phyloP scores from a whole-genome alignment of 2,888 invertebrate species.

The Lasioglossum morio region DNA sequence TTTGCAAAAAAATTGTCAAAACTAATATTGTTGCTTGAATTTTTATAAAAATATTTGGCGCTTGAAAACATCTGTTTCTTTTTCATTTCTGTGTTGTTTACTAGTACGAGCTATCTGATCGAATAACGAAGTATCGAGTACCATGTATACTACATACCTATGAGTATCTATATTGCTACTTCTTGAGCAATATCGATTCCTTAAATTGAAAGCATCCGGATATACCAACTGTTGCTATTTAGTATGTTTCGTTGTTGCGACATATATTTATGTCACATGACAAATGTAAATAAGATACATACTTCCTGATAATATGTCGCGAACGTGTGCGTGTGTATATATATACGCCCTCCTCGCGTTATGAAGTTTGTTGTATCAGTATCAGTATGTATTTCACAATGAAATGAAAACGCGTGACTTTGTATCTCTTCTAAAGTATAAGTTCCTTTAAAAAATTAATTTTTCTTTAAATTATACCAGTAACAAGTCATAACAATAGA shows the following conservation, averaged over 20 bases:
- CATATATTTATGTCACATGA: constrained; percentile 33
- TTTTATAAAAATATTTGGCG: constrained; percentile 15
- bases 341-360: neutral
- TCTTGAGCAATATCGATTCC: neutral
- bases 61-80: neutral
- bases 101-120: neutral
- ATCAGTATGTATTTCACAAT: neutral
- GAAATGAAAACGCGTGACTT: neutral
- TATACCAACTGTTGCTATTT: constrained; percentile 3
- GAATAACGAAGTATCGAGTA: neutral
- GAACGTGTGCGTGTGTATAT: neutral
- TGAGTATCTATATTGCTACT: neutral
- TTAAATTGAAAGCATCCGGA: neutral
- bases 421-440: neutral
- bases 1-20: constrained; percentile 9
- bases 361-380: constrained; percentile 5
- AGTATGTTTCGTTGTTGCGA: constrained; percentile 8
- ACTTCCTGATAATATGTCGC: constrained; percentile 12
- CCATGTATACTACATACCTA: neutral
- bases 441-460: neutral
- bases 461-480: constrained; percentile 8
- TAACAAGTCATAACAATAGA: neutral
- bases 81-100: neutral
- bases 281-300: constrained; percentile 15
- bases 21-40: neutral